Base-by-base conservation (phyloP, 2,888 invertebrate species). In the Mythimna albipuncta region DNA sequence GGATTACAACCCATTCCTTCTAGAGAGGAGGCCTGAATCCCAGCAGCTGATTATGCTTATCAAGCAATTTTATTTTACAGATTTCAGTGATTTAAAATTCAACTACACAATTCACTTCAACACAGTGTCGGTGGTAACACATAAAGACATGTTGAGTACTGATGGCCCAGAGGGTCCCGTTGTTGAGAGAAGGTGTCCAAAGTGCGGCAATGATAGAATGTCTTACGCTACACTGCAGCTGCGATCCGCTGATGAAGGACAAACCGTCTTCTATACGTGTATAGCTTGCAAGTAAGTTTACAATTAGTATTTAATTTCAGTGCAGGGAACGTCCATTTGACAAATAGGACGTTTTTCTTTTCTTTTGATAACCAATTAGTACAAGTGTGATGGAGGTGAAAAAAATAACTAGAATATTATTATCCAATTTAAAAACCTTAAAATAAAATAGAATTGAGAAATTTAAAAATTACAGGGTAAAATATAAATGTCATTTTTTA, bases 191-290 rank as follows among this genome's bases (percentile, higher is more conserved):
- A 97, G 97, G 89, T 99, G 99, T 93, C 97, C 98, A 0, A 98
- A 98, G 91, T 99, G 99, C 96, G 98, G 98, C 2, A 97, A 99
- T 90, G 98, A 98, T 55, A 98, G 98, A 90, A 99, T 99, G 99
- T 98, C 98, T 0, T 99, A 99, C 92, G 98, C 99, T 7, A 99
- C 99, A 0, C 94, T 99, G 67, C 99, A 99, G 92, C 96, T 99
- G 41, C 96, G 99, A 85, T 99, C 99, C 0, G 99, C 99, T 32
- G 99, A 99, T 97, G 99, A 99, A 97, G 99, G 99, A 0, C 99
- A 99, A 93, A 99, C 99, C 1, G 99, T 99, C 4, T 99, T 99
- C 95, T 99, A 99, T 90, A 99, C 99, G 2, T 99, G 99, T 95
- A 97, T 98, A 32, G 98, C 98, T 90, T 99, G 99, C 98, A 98